These are phyloP conservation scores for Teleogryllus oceanicus DNA, from an alignment of 2,888 invertebrate species.

Conservation along the genomic window DNA sequence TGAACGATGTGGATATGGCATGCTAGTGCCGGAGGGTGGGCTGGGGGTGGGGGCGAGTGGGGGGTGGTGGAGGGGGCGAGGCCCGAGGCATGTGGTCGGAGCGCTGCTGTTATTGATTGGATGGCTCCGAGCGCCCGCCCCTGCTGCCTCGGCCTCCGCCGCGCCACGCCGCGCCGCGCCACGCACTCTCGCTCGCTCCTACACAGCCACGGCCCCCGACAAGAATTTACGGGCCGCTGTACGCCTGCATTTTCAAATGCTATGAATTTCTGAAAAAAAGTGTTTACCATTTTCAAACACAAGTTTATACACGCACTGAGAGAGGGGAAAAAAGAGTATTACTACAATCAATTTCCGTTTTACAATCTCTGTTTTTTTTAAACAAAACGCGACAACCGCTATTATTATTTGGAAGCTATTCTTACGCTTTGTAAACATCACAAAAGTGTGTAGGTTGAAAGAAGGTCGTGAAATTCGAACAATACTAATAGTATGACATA, in stretches of 20 bases:
- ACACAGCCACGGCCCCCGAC: neutral
- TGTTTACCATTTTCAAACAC: conserved; percentile 18
- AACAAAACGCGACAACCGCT: conserved; percentile 4
- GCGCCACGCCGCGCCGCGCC: conserved; percentile 5
- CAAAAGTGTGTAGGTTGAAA: neutral
- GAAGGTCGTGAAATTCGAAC: neutral
- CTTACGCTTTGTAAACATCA: conserved; percentile 4
- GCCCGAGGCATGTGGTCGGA: conserved; percentile 25
- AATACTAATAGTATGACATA: neutral
- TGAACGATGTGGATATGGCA: neutral
- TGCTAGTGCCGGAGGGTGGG: neutral
- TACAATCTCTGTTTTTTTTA: neutral
- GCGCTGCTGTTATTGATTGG: conserved; percentile 32
- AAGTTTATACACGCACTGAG: conserved; percentile 8
- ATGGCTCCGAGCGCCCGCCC: conserved; percentile 26
- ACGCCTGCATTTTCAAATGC: conserved; percentile 10
- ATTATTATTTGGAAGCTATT: neutral
- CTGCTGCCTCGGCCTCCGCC: neutral
- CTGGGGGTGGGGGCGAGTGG: neutral
- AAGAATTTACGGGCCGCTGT: conserved; percentile 18
- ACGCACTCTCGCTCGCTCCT: conserved; percentile 21
- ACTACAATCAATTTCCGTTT: conserved; percentile 18
- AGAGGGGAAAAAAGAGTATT: neutral
- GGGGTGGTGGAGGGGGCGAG: conserved; percentile 20
- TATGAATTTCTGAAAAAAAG: conserved; percentile 18